A percentile compares a stretch with the other conserved stretches of the same genome.
These are phyloP conservation scores for Macropus fuliginosus DNA, from an alignment of 2,797 vertebrate genomes.

Conservation along the genomic window DNA sequence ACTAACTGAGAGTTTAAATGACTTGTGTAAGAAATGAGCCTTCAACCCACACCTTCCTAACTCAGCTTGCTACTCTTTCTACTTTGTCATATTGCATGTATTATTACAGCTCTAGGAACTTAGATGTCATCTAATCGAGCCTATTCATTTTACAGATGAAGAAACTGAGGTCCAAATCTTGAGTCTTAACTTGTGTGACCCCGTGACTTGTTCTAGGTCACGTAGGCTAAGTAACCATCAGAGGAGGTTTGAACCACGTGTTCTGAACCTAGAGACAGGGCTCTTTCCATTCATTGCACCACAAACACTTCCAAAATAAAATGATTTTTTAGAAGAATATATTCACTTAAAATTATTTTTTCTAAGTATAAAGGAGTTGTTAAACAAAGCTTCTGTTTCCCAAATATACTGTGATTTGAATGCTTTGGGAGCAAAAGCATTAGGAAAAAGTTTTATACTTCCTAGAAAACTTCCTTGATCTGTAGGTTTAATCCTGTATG, in stretches of 20 bases:
- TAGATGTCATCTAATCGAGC: neutral
- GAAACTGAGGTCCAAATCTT: neutral
- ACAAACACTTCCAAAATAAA: neutral
- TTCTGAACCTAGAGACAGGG: neutral
- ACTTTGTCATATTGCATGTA: neutral
- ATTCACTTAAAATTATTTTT: slow-evolving; percentile 55
- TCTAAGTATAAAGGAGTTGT: slow-evolving; percentile 43
- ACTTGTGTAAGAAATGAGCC: neutral
- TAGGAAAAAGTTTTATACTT: slow-evolving; percentile 80
- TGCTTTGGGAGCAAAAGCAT: slow-evolving; percentile 70
- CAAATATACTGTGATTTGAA: slow-evolving; percentile 64
- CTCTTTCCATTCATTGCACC: neutral
- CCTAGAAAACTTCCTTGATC: slow-evolving; percentile 81
- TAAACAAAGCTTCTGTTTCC: slow-evolving; percentile 45
- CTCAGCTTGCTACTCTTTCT: neutral
- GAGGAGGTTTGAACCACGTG: neutral
- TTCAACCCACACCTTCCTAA: neutral
- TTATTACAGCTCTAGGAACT: neutral
- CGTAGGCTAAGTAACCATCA: neutral
- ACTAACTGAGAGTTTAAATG: neutral
- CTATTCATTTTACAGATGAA: neutral
- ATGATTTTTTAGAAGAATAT: slow-evolving; percentile 59
- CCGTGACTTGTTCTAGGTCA: neutral
- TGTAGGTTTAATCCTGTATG: slow-evolving; percentile 78
- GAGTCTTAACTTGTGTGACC: neutral